These are phyloP conservation scores for Cancer borealis DNA, from an alignment of 2,888 invertebrate species.

Conservation along the genomic window DNA sequence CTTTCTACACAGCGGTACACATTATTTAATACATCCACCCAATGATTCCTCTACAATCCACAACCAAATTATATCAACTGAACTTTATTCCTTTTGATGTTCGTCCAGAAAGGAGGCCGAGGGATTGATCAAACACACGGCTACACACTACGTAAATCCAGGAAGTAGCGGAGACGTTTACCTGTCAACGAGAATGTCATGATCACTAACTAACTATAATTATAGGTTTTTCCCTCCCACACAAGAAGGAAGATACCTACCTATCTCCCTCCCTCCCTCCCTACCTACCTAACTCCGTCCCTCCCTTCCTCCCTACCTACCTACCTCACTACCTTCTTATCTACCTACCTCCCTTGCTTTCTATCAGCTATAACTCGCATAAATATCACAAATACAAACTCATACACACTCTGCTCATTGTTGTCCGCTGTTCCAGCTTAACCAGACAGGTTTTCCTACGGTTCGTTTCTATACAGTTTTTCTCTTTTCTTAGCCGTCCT, in stretches of 20 bases:
- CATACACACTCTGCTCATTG: conserved; percentile 5
- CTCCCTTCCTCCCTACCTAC: no score
- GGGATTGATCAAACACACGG: background rate
- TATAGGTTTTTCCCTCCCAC: background rate
- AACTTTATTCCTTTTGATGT: no score
- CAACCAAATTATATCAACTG: no score
- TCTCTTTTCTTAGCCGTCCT: no score
- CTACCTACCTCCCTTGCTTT: background rate
- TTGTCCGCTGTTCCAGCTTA: background rate
- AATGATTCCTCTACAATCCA: no score
- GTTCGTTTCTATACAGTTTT: no score
- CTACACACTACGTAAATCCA: background rate
- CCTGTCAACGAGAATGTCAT: background rate
- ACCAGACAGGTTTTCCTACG: no score
- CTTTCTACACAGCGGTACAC: background rate
- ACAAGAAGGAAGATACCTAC: background rate
- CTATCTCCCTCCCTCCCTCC: no score
- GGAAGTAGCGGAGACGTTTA: background rate
- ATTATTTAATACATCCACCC: no score
- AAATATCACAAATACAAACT: conserved; percentile 33
- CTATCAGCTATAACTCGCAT: background rate
- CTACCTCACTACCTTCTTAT: no score
- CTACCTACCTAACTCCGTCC: no score
- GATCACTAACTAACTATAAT: background rate
- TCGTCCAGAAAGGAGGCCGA: background rate